Conservation (phyloP, 2,888 invertebrate species). For the Ennomos quercinarius region DNA sequence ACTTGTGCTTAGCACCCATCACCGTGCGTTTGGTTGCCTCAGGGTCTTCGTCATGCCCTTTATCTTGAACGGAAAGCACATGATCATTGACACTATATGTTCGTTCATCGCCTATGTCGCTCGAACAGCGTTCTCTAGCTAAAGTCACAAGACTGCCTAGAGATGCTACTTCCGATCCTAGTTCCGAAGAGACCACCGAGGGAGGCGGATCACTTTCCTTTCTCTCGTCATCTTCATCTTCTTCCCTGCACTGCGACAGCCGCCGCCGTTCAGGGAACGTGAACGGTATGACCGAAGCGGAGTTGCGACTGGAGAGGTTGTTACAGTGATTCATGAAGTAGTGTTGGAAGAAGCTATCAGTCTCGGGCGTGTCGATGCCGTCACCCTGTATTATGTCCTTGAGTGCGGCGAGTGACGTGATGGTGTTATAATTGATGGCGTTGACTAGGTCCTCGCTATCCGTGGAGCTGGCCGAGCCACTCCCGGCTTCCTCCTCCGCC, state of each 20-base stretch:
- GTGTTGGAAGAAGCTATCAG: constrained; percentile 88
- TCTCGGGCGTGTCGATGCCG: constrained; percentile 83
- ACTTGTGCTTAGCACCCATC: constrained; percentile 76
- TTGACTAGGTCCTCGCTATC: constrained; percentile 88
- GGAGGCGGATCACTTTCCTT: constrained; percentile 60
- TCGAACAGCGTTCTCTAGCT: constrained; percentile 42
- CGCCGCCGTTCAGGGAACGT: constrained; percentile 87
- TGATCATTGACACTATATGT: constrained; percentile 43
- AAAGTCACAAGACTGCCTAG: constrained; percentile 42
- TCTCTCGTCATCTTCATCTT: constrained; percentile 90
- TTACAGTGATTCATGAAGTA: constrained; percentile 91
- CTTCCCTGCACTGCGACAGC: constrained; percentile 93
- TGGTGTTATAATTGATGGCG: constrained; percentile 89
- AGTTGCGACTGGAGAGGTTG: constrained; percentile 87
- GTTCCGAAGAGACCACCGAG: constrained; percentile 46
- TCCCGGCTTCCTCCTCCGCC: constrained; percentile 51
- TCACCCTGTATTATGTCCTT: constrained; percentile 88
- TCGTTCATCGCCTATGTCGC: constrained; percentile 43
- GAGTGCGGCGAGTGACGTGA: constrained; percentile 87
- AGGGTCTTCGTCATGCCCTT: constrained; percentile 52
- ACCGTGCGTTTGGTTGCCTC: constrained; percentile 69
- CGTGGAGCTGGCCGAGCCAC: constrained; percentile 79
- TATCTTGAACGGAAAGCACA: constrained; percentile 18
- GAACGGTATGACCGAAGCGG: constrained; percentile 70
- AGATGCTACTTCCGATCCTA: constrained; percentile 46